phyloP scores from a whole-genome alignment of 2,888 invertebrate species.

The Diaperis boleti region DNA sequence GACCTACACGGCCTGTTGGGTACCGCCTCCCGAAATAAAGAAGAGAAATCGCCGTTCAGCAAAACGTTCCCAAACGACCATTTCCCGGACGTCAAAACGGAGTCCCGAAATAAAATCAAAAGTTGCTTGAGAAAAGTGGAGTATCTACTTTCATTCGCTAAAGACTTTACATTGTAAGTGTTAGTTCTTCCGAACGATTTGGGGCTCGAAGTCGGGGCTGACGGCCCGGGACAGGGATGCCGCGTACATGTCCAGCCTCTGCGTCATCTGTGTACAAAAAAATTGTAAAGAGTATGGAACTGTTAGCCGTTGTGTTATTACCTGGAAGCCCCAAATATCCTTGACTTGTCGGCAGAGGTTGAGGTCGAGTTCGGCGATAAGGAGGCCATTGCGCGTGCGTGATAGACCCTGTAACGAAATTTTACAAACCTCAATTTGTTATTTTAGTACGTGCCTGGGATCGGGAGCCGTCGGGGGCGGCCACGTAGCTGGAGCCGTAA shows the following conservation, averaged over 20 bases:
- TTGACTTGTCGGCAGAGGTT: slow-evolving; percentile 94
- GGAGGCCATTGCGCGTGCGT: slow-evolving; percentile 72
- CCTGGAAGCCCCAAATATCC: slow-evolving; percentile 94
- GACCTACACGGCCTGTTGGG: slow-evolving; percentile 63
- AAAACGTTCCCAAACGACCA: slow-evolving; percentile 72
- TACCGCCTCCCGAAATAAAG: slow-evolving; percentile 42
- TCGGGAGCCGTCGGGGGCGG: slow-evolving; percentile 92
- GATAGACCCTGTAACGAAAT: slow-evolving; percentile 61
- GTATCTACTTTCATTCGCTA: slow-evolving; percentile 77
- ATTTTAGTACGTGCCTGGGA: slow-evolving; percentile 76
- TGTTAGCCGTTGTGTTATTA: slow-evolving; percentile 59
- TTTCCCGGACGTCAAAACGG: slow-evolving; percentile 66
- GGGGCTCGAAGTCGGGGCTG: slow-evolving; percentile 81
- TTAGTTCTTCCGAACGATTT: slow-evolving; percentile 72
- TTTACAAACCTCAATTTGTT: too few relatives aligned
- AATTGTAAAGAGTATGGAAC: neutral
- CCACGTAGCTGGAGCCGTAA: slow-evolving; percentile 95
- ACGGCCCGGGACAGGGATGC: slow-evolving; percentile 78
- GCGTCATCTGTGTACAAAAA: slow-evolving; percentile 82
- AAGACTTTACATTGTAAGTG: slow-evolving; percentile 35
- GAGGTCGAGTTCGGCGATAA: slow-evolving; percentile 90
- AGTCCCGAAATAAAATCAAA: slow-evolving; percentile 70
- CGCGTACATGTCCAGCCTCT: slow-evolving; percentile 90
- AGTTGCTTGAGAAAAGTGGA: slow-evolving; percentile 76
- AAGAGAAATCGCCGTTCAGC: slow-evolving; percentile 65